Percentiles rank a stretch among this genome's conserved stretches.
Evolutionary conservation across 1,140 invertebrate genomes (phyloP).

Genomic region (Drosophila equinoxialis): DNA sequence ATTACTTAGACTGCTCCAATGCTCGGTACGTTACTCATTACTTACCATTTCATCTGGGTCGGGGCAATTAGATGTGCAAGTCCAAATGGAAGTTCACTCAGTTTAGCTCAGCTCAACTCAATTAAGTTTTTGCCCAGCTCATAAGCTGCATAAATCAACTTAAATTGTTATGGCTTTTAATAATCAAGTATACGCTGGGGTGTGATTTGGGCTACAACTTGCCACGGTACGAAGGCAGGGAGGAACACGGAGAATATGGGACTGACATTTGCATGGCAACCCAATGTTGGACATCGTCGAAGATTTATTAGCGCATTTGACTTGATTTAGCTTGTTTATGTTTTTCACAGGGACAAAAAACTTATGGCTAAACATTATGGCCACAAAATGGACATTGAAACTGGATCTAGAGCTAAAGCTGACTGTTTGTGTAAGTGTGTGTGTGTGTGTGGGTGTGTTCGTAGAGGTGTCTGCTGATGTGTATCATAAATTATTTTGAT

Average conservation of each 20-base stretch:
- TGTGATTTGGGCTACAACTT: conserved; percentile 16
- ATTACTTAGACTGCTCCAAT: conserved; percentile 58
- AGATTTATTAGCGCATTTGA: conserved; percentile 79
- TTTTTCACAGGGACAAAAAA: conserved; percentile 69
- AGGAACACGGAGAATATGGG: conserved; percentile 9
- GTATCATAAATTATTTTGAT: conserved; percentile 80
- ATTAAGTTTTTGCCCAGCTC: conserved; percentile 30
- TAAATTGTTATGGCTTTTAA: conserved; percentile 56
- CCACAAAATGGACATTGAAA: conserved; percentile 68
- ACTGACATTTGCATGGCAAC: conserved; percentile 65
- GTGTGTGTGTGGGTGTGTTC: conserved; percentile 30
- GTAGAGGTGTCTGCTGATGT: conserved; percentile 54
- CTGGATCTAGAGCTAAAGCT: conserved; percentile 32
- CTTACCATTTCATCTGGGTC: conserved; percentile 5
- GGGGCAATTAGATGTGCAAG: background rate
- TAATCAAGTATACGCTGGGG: conserved; percentile 52
- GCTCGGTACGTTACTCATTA: background rate
- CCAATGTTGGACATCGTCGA: conserved; percentile 40
- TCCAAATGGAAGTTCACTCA: conserved; percentile 46
- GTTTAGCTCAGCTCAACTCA: conserved; percentile 23
- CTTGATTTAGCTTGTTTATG: conserved; percentile 82
- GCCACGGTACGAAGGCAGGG: background rate
- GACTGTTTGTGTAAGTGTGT: background rate
- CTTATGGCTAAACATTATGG: conserved; percentile 76
- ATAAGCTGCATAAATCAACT: conserved; percentile 59